Evolutionary conservation across 1,140 invertebrate species (phyloP), one percentile per base, ranked within the genome.

Genomic region (Sarcophaga peregrina): DNA sequence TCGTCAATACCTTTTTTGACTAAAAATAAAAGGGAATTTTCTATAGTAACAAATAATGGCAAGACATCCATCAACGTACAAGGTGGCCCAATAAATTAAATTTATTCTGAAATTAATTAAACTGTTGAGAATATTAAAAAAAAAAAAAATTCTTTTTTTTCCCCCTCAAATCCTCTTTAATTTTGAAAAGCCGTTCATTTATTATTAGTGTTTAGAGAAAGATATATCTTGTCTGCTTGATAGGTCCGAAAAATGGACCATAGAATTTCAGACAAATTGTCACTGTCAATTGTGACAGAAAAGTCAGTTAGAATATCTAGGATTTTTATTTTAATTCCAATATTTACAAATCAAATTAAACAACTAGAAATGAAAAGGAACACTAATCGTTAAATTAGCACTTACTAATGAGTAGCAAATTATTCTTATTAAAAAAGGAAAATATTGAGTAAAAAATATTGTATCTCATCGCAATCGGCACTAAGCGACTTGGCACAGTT

Each of bases 401-500:
- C 25, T 37, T 4, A 37, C 25, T 37, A 2, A 4, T 37, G 25
- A 37, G 25, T 37, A 37, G 25, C 25, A 37, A 37, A 37, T 37
- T 37, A 37, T 37, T 37, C 4, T 37, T 2, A 37, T 37, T 37
- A 37, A 37, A 37, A 37, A n/a, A n/a, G n/a, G n/a, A n/a, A 37
- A 37, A 37, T 37, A 37, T 37, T 37, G 1, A 37, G 25, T 37
- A 78, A 68, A 81, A 62, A 58, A 74, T 68, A 68, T 11, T 83
- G 83, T 83, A 17, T 83, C 83, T 83, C 83, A 76, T 83, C 83
- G 76, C 47, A 58, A 37, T 81, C 81, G 83, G 83, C 83, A 83
- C 83, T 73, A 83, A 83, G 68, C 80, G 68, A 72, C 78, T 83
- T 74, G 15, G 11, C 13, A 58, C 68, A 52, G 46, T 48, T 37